Evolutionary conservation across 2,888 invertebrate genomes (phyloP), one percentile per base, ranked within the genome.

Genomic region (Loripinus fragilis): DNA sequence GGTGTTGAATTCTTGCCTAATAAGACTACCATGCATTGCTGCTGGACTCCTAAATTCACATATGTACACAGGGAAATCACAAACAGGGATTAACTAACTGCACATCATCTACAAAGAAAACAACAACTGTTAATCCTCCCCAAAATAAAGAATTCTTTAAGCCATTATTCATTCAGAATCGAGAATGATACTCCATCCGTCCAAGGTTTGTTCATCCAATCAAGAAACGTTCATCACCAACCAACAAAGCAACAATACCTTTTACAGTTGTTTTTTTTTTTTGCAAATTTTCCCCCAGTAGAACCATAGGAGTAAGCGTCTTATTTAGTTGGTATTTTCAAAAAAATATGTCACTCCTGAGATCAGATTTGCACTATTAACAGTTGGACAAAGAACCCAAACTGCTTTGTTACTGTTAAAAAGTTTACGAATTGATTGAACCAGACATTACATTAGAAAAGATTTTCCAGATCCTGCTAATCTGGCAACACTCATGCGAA

Each of bases 311-410:
- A 38, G 70, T 82, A 82, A 78, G 45, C 85, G 84, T n/a, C 20
- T 38, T 8, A n/a, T n/a, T 41, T n/a, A n/a, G 82, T 83, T n/a
- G 85, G 83, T 30, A 85, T 71, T 77, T 85, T 83, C 17, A 87
- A 60, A 68, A 85, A 85, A 55, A 17, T 81, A 20, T 3, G 84
- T 86, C 1, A 72, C 75, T 30, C 86, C 86, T 35, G 66, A 69
- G 30, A 86, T 85, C 2, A 87, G 23, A 55, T 85, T 84, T 10
- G 86, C 85, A 80, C 81, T 87, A 64, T 79, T 86, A 2, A 82
- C 86, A 60, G 83, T 86, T 2, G 85, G 86, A 68, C 85, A 85
- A n/a, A 85, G 5, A 28, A 84, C 80, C 71, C 84, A 85, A 5
- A 80, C 83, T 45, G 74, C 38, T 52, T 74, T 81, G 45, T 81